Conservation (phyloP, 2,888 invertebrate species). For the Platynereis dumerilii region DNA sequence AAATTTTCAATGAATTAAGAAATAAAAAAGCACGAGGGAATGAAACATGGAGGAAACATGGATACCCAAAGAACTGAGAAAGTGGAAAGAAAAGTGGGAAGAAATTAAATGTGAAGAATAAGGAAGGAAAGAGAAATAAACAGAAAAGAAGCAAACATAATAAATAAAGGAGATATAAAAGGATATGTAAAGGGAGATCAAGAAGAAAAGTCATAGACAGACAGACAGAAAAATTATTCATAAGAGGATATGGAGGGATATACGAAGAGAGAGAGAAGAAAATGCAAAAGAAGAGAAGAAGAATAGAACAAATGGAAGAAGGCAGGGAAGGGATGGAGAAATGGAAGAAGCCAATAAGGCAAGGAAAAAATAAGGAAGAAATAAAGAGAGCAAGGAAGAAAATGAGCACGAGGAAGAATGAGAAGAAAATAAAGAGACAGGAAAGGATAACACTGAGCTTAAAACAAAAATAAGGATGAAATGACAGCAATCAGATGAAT, state of each 20-base stretch:
- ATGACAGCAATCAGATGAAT: no score
- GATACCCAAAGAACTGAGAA: no score
- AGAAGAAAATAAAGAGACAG: no score
- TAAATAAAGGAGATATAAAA: neutral
- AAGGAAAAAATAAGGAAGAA: neutral
- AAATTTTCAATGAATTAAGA: no score
- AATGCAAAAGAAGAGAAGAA: neutral
- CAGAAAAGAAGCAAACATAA: neutral
- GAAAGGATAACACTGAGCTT: no score
- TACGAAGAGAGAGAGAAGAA: neutral
- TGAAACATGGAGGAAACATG: no score
- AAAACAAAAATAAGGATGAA: no score
- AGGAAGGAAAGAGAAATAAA: conserved; percentile 3
- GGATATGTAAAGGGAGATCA: neutral
- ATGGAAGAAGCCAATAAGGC: neutral
- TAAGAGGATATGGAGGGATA: neutral
- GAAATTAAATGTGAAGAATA: neutral
- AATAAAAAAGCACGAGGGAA: no score
- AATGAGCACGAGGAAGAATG: no score
- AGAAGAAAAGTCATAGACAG: neutral
- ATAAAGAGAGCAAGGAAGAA: no score
- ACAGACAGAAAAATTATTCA: neutral
- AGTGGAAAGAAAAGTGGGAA: no score
- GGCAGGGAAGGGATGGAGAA: neutral
- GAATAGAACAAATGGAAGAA: neutral